Evolutionary conservation across 2,888 invertebrate species (phyloP).

Genomic region (Rhimphoctona megacephalus): DNA sequence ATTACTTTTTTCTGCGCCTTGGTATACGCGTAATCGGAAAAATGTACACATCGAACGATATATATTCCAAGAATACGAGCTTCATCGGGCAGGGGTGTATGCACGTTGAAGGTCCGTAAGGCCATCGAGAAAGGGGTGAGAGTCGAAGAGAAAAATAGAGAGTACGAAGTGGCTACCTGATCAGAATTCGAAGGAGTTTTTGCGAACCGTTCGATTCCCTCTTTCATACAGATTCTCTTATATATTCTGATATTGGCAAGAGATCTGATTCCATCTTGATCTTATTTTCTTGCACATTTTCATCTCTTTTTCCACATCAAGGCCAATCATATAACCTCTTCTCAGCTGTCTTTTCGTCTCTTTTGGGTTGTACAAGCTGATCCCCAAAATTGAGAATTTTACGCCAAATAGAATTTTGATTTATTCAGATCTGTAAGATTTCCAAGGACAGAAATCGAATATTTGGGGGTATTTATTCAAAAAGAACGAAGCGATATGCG

Average conservation of each 20-base stretch:
- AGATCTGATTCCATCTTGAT: slow-evolving; percentile 65
- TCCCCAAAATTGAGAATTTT: slow-evolving; percentile 12
- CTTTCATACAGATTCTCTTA: slow-evolving; percentile 50
- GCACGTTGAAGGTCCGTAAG: slow-evolving; percentile 31
- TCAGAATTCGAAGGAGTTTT: slow-evolving; percentile 69
- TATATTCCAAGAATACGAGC: slow-evolving; percentile 51
- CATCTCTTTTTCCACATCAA: slow-evolving; percentile 21
- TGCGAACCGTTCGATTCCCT: slow-evolving; percentile 54
- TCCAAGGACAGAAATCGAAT: not conserved
- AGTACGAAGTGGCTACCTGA: slow-evolving; percentile 71
- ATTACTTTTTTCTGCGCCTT: slow-evolving; percentile 24
- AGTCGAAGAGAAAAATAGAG: slow-evolving; percentile 52
- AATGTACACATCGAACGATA: slow-evolving; percentile 20
- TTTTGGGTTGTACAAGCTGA: slow-evolving; percentile 3
- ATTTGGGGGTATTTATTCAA: too few relatives aligned
- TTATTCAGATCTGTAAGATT: slow-evolving; percentile 1
- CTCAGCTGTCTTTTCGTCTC: not conserved
- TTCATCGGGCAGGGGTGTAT: slow-evolving; percentile 33
- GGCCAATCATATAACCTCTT: slow-evolving; percentile 18
- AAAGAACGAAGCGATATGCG: too few relatives aligned
- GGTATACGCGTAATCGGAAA: slow-evolving; percentile 38
- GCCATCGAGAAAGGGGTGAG: slow-evolving; percentile 56
- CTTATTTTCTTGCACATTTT: slow-evolving; percentile 49
- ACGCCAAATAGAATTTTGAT: slow-evolving; percentile 29
- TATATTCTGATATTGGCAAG: slow-evolving; percentile 50